Evolutionary conservation across 2,113 vertebrate species (phyloP).

Genomic region (Brevimyrus niger): DNA sequence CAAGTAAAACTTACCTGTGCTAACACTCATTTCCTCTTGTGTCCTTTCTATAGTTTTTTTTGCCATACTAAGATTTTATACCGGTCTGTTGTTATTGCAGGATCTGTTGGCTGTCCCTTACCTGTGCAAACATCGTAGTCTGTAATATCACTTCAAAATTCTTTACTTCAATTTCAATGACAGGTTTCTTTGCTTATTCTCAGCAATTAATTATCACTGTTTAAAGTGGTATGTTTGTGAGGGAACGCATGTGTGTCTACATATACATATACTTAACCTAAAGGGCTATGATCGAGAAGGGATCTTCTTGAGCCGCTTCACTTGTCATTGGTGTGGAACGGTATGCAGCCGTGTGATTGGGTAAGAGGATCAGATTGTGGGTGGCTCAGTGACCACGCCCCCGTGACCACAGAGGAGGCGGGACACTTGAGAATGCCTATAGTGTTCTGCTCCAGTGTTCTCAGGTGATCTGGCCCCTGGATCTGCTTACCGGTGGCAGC

Average conservation of each 20-base stretch:
- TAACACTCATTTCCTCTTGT: not conserved
- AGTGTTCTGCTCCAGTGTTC: slow-evolving; percentile 49
- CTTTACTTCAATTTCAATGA: not conserved
- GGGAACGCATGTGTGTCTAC: not conserved
- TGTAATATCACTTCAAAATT: not conserved
- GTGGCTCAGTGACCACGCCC: not conserved
- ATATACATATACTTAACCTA: not conserved
- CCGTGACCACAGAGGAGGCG: slow-evolving; percentile 24
- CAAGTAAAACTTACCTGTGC: not conserved
- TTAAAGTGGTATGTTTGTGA: not conserved
- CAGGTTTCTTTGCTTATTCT: not conserved
- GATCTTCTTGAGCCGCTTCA: not conserved
- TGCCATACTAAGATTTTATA: not conserved
- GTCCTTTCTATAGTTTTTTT: not conserved
- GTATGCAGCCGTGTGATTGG: not conserved
- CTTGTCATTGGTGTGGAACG: not conserved
- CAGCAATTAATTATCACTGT: not conserved
- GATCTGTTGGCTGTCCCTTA: not conserved
- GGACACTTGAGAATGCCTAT: slow-evolving; percentile 54
- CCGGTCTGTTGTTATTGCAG: not conserved
- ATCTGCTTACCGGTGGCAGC: slow-evolving; percentile 61
- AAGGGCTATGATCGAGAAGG: not conserved
- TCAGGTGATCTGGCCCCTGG: slow-evolving; percentile 52
- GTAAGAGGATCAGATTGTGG: not conserved
- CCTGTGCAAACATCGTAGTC: not conserved